Percentiles rank a stretch among this genome's conserved stretches.
Evolutionary conservation across 2,113 vertebrate species (phyloP).

Genomic region (Syngnathus scovelli): DNA sequence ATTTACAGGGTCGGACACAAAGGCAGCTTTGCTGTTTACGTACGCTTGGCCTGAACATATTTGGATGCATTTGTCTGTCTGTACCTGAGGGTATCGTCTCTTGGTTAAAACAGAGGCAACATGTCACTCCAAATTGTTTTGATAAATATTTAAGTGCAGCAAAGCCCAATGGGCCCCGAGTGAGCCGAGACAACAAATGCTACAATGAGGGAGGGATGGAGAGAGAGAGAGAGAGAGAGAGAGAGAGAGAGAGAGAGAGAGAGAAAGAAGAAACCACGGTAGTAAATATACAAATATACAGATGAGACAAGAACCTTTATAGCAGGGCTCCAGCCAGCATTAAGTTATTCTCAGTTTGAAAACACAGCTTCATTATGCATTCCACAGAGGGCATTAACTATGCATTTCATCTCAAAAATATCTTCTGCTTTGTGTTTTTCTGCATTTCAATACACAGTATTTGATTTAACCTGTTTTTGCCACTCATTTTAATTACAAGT

Average conservation of each 20-base stretch:
- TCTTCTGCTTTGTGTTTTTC: not conserved
- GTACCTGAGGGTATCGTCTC: slow-evolving; percentile 28
- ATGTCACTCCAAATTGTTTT: slow-evolving; percentile 61
- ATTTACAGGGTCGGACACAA: not conserved
- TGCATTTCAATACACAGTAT: not conserved
- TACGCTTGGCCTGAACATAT: slow-evolving; percentile 26
- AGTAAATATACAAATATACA: slow-evolving; percentile 8
- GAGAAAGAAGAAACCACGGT: slow-evolving; percentile 1
- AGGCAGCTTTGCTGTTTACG: slow-evolving; percentile 24
- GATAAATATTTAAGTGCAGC: slow-evolving; percentile 59
- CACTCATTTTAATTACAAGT: not conserved
- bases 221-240: slow-evolving; percentile 12
- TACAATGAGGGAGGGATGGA: slow-evolving; percentile 8
- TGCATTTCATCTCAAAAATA: slow-evolving; percentile 14
- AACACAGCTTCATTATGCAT: slow-evolving; percentile 18
- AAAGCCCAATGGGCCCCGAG: slow-evolving; percentile 42
- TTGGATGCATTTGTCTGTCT: slow-evolving; percentile 33
- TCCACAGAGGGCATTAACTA: slow-evolving; percentile 11
- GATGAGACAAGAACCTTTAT: slow-evolving; percentile 32
- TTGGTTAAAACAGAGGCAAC: slow-evolving; percentile 43
- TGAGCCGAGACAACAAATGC: slow-evolving; percentile 20
- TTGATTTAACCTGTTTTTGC: not conserved
- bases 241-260: slow-evolving; percentile 12
- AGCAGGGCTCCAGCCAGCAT: slow-evolving; percentile 8
- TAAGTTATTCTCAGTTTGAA: slow-evolving; percentile 19